These are phyloP conservation scores for Rana temporaria DNA, from an alignment of 2,113 vertebrate genomes.

Conservation along the genomic window DNA sequence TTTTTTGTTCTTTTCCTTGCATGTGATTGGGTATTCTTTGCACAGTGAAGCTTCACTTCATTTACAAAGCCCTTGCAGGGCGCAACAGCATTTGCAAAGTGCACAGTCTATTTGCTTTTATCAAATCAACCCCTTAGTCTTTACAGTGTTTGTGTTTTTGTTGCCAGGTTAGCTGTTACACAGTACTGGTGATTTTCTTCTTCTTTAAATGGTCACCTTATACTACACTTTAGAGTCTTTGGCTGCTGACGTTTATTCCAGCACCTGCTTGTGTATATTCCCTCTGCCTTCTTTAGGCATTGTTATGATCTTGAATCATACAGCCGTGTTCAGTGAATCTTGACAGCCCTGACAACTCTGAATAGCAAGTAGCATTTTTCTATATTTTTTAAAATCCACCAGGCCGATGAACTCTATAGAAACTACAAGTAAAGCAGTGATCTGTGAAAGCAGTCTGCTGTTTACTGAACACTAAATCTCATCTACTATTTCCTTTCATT, in stretches of 20 bases:
- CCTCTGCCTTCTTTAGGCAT: background rate
- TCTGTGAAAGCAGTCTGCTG: constrained; percentile 52
- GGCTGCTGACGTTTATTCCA: background rate
- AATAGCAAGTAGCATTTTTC: background rate
- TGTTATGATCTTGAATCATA: background rate
- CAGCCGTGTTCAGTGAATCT: background rate
- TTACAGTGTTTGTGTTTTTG: too few relatives aligned
- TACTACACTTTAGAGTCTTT: background rate
- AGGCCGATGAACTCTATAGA: constrained; percentile 49
- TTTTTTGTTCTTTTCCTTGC: too few relatives aligned
- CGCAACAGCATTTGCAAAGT: too few relatives aligned
- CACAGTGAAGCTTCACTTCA: too few relatives aligned
- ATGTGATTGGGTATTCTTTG: too few relatives aligned
- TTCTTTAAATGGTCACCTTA: background rate
- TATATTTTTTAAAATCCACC: background rate
- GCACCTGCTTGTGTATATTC: background rate
- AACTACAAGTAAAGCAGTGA: constrained; percentile 47
- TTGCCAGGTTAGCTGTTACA: too few relatives aligned
- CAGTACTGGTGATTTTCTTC: too few relatives aligned
- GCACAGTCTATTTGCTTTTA: too few relatives aligned
- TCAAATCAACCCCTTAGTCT: too few relatives aligned
- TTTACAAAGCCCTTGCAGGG: too few relatives aligned
- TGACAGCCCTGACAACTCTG: background rate
- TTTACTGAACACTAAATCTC: constrained; percentile 51
- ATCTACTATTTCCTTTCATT: constrained; percentile 54